These are phyloP conservation scores for Ditula angustiorana DNA, from an alignment of 2,888 invertebrate genomes.

Conservation along the genomic window DNA sequence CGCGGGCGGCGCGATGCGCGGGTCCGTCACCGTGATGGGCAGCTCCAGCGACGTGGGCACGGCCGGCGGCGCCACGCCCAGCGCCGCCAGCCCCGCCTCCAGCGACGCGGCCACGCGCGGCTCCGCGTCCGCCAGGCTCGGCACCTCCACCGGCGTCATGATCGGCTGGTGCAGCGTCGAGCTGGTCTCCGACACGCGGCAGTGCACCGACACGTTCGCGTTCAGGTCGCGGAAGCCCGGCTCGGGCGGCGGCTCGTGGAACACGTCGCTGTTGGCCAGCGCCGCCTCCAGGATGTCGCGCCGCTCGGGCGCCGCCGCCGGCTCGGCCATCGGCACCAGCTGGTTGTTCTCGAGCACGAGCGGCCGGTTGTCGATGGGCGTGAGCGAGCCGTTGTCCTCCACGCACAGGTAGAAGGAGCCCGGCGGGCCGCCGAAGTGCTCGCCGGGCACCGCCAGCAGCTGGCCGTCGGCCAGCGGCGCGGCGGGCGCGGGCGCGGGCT, in stretches of 20 bases:
- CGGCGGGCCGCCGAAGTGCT: slow-evolving; percentile 89
- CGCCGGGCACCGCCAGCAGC: slow-evolving; percentile 90
- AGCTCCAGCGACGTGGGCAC: slow-evolving; percentile 90
- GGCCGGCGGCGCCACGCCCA: slow-evolving; percentile 83
- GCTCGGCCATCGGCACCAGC: slow-evolving; percentile 74
- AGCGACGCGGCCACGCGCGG: slow-evolving; percentile 68
- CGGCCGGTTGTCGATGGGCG: slow-evolving; percentile 90
- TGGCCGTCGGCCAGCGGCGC: slow-evolving; percentile 84
- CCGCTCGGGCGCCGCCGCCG: slow-evolving; percentile 74
- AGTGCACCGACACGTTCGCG: slow-evolving; percentile 82
- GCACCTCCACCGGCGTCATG: slow-evolving; percentile 92
- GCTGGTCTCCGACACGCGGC: slow-evolving; percentile 91
- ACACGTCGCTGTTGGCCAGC: slow-evolving; percentile 90
- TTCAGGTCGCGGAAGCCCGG: slow-evolving; percentile 87
- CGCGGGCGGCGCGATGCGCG: slow-evolving; percentile 87
- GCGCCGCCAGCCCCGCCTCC: slow-evolving; percentile 85
- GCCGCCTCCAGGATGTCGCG: slow-evolving; percentile 92
- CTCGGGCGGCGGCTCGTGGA: slow-evolving; percentile 83
- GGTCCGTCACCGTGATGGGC: slow-evolving; percentile 92
- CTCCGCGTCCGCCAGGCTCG: slow-evolving; percentile 78
- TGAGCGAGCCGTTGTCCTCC: slow-evolving; percentile 89
- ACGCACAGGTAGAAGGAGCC: slow-evolving; percentile 91
- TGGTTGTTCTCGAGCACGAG: slow-evolving; percentile 83
- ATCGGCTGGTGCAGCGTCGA: slow-evolving; percentile 91
- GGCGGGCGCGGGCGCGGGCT: slow-evolving; percentile 53